Percentiles rank a stretch among this genome's conserved stretches.
phyloP scores from a whole-genome alignment of 2,797 vertebrate genomes.

The Myoxocephalus aenaeus region DNA sequence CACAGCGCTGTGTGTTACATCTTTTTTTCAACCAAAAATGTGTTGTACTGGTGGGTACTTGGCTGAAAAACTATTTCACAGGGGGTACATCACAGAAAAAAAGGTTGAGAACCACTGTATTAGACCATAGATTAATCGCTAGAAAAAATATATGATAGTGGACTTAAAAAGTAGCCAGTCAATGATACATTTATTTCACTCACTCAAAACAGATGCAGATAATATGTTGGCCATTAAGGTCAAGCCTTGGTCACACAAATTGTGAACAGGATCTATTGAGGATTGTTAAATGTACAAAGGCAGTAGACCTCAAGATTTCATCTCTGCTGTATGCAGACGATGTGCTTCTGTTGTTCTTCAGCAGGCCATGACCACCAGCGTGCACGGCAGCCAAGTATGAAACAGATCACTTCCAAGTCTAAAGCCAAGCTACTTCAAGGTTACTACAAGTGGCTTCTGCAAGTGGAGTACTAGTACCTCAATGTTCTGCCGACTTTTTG shows the following conservation, averaged over 20 bases:
- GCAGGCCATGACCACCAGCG: background rate
- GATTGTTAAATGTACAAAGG: background rate
- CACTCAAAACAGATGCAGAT: too few species aligned
- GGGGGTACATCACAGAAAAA: too few species aligned
- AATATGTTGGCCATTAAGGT: too few species aligned
- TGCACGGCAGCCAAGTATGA: background rate
- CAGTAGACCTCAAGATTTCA: background rate
- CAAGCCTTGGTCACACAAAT: background rate
- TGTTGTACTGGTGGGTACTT: too few species aligned
- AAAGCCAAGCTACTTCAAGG: background rate
- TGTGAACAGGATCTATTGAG: background rate
- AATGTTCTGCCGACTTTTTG: background rate
- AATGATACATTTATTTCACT: too few species aligned
- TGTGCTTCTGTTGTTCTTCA: background rate
- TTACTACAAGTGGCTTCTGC: background rate
- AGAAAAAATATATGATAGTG: too few species aligned
- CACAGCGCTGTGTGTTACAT: too few species aligned
- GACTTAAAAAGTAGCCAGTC: too few species aligned
- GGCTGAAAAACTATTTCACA: too few species aligned
- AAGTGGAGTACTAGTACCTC: background rate
- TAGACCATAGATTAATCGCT: too few species aligned
- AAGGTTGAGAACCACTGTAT: too few species aligned
- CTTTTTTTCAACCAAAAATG: too few species aligned
- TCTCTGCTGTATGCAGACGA: background rate
- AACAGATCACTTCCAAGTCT: background rate